These are phyloP conservation scores for Anaspis maculata DNA, from an alignment of 2,888 invertebrate species.

Conservation along the genomic window DNA sequence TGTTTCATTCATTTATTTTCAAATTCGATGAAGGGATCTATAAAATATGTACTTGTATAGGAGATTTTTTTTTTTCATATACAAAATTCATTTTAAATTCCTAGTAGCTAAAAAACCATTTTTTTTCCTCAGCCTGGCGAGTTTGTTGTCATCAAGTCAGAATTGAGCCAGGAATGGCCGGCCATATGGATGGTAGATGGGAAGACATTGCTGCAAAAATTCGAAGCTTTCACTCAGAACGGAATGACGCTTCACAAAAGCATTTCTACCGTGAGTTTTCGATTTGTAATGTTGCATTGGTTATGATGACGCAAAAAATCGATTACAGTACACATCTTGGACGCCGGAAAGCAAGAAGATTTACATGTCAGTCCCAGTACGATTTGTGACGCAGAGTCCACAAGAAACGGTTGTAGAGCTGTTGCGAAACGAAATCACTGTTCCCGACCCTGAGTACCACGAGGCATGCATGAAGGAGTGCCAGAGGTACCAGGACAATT, in stretches of 20 bases:
- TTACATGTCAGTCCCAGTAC: conserved; percentile 71
- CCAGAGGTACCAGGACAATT: conserved; percentile 74
- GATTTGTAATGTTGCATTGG: not conserved
- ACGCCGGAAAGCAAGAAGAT: conserved; percentile 72
- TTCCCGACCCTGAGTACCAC: conserved; percentile 60
- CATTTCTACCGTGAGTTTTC: conserved; percentile 65
- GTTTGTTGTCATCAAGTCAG: conserved; percentile 79
- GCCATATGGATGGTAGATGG: conserved; percentile 89
- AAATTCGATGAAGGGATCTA: too few species aligned
- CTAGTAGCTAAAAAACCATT: too few species aligned
- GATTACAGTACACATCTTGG: conserved; percentile 73
- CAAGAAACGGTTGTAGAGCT: conserved; percentile 75
- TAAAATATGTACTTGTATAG: too few species aligned
- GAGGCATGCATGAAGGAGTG: conserved; percentile 69
- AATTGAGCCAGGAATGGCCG: conserved; percentile 74
- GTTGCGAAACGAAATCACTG: conserved; percentile 61
- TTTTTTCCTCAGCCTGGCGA: conserved; percentile 67
- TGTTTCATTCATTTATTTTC: too few species aligned
- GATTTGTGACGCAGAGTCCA: conserved; percentile 65
- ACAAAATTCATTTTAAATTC: too few species aligned
- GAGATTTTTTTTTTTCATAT: too few species aligned
- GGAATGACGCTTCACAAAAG: conserved; percentile 76
- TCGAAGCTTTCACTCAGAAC: conserved; percentile 73
- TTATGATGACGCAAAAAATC: conserved; percentile 4
- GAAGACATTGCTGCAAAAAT: conserved; percentile 72